Evolutionary conservation across 2,888 invertebrate species (phyloP).

Genomic region (Troilus luridus): DNA sequence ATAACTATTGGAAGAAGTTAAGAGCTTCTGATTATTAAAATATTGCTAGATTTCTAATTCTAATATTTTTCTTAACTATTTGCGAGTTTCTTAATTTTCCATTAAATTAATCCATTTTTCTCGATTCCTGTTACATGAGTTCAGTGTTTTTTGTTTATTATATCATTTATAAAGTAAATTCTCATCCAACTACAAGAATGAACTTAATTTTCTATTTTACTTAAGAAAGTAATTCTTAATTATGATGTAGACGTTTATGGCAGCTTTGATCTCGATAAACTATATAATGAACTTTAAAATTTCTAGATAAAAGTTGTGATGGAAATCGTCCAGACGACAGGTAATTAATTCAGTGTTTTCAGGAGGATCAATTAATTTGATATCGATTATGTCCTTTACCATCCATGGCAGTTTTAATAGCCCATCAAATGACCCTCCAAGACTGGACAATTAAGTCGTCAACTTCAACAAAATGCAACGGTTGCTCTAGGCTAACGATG

Average conservation of each 20-base stretch:
- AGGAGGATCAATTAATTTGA: neutral
- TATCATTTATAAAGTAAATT: too few relatives aligned
- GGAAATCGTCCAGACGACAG: neutral
- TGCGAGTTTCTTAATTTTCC: too few relatives aligned
- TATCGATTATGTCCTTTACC: neutral
- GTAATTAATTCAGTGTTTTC: neutral
- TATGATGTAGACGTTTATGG: neutral
- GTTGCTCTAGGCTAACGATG: too few relatives aligned
- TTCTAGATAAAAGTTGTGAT: neutral
- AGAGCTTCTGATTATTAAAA: too few relatives aligned
- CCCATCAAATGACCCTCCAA: neutral
- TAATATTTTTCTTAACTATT: too few relatives aligned
- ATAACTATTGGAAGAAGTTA: too few relatives aligned
- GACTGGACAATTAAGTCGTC: neutral
- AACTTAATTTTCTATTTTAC: neutral
- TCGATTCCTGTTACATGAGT: too few relatives aligned
- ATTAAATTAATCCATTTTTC: too few relatives aligned
- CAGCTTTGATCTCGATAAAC: neutral
- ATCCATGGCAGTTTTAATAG: neutral
- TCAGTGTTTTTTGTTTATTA: too few relatives aligned
- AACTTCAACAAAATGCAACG: neutral
- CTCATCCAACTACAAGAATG: neutral
- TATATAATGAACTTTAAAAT: neutral
- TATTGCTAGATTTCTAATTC: too few relatives aligned
- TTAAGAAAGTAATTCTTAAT: neutral